Conservation (phyloP, 1,140 invertebrate species). For the Caenorhabditis tropicalis region DNA sequence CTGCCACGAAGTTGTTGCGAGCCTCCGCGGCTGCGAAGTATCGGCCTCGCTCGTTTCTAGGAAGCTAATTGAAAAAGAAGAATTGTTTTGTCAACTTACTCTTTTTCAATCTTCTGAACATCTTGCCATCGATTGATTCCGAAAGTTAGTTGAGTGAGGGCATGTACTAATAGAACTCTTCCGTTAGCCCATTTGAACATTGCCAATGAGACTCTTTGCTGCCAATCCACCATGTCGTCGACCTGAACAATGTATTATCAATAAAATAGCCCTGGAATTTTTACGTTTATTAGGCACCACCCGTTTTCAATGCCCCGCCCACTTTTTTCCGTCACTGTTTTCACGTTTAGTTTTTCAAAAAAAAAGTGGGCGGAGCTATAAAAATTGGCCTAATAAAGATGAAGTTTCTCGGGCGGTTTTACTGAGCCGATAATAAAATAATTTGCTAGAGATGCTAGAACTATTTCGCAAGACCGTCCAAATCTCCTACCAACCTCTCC, state of each 20-base stretch:
- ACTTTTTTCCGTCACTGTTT: too few species aligned
- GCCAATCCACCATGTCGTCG: slow-evolving; percentile 75
- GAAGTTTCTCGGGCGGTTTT: too few species aligned
- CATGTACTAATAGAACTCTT: slow-evolving; percentile 74
- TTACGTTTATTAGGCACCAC: too few species aligned
- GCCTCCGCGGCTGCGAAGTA: slow-evolving; percentile 76
- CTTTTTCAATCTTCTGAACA: slow-evolving; percentile 71
- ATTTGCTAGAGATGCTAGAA: background rate
- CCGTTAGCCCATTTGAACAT: slow-evolving; percentile 76
- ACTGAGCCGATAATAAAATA: too few species aligned
- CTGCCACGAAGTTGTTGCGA: slow-evolving; percentile 77
- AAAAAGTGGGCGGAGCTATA: too few species aligned
- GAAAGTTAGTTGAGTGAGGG: slow-evolving; percentile 74
- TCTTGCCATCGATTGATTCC: slow-evolving; percentile 75
- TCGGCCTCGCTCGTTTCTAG: slow-evolving; percentile 70
- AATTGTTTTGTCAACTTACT: slow-evolving; percentile 68
- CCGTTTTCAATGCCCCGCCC: too few species aligned
- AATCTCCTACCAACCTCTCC: slow-evolving; percentile 68
- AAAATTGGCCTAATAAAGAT: too few species aligned
- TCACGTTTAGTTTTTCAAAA: too few species aligned
- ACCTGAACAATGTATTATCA: slow-evolving; percentile 66
- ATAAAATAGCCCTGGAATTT: too few species aligned
- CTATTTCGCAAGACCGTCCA: background rate
- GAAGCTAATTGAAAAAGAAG: slow-evolving; percentile 37
- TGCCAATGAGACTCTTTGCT: slow-evolving; percentile 75